A percentile compares a stretch with the other conserved stretches of the same genome.
Evolutionary conservation across 2,797 vertebrate genomes (phyloP).

Genomic region (Oreortyx pictus): DNA sequence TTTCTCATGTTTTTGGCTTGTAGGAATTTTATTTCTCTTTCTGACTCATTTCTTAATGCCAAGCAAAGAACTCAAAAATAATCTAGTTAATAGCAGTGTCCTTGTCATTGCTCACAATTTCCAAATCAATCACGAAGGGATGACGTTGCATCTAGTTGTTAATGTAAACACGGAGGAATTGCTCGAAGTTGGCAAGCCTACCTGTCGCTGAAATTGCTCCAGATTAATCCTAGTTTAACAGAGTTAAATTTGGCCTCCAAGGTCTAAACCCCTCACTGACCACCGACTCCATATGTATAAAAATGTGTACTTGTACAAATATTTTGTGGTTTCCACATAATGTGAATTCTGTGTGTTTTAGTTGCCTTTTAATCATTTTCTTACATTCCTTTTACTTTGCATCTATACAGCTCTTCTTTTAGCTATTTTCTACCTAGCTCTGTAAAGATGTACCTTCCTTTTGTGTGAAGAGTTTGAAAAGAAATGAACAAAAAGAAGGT

Average conservation of each 20-base stretch:
- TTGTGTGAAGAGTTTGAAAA: slow-evolving; percentile 73
- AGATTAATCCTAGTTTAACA: slow-evolving; percentile 4
- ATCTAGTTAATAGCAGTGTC: slow-evolving; percentile 37
- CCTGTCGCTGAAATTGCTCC: neutral
- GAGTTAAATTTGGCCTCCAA: slow-evolving; percentile 47
- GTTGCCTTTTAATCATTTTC: slow-evolving; percentile 71
- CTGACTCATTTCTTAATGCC: slow-evolving; percentile 52
- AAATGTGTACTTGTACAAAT: slow-evolving; percentile 54
- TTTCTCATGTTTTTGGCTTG: slow-evolving; percentile 53
- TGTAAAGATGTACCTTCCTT: slow-evolving; percentile 70
- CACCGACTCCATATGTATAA: slow-evolving; percentile 49
- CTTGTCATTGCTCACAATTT: slow-evolving; percentile 42
- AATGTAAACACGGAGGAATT: slow-evolving; percentile 22
- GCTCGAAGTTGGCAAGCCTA: neutral
- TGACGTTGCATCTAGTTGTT: slow-evolving; percentile 36
- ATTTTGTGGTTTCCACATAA: slow-evolving; percentile 58
- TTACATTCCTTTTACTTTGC: slow-evolving; percentile 74
- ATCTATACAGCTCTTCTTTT: slow-evolving; percentile 71
- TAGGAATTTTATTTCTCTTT: slow-evolving; percentile 62
- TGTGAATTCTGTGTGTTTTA: slow-evolving; percentile 69
- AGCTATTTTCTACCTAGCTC: slow-evolving; percentile 71
- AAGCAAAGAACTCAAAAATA: slow-evolving; percentile 18
- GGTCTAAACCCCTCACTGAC: slow-evolving; percentile 62
- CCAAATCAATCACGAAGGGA: slow-evolving; percentile 9
- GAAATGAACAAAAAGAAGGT: slow-evolving; percentile 71